These are phyloP conservation scores for Plebejus argus DNA, from an alignment of 2,888 invertebrate genomes.

Conservation along the genomic window DNA sequence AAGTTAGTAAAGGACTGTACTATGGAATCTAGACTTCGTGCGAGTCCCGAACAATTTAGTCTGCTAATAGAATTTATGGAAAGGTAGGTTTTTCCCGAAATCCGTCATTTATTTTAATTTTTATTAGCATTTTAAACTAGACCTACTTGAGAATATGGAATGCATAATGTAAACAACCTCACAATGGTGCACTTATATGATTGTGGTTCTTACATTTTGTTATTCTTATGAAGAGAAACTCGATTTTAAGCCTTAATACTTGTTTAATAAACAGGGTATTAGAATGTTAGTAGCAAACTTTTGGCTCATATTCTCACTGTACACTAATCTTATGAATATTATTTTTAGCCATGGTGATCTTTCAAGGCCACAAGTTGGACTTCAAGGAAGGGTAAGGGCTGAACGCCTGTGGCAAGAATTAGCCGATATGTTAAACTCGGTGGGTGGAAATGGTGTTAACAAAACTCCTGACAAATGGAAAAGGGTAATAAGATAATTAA, in stretches of 20 bases:
- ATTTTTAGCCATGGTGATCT: conserved; percentile 38
- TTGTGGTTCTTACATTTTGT: background rate
- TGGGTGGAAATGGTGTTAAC: conserved; percentile 37
- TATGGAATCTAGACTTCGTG: no score
- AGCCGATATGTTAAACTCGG: conserved; percentile 35
- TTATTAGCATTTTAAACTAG: background rate
- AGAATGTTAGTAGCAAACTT: conserved; percentile 5
- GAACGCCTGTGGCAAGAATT: conserved; percentile 39
- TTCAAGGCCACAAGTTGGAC: conserved; percentile 38
- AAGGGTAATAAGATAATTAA: conserved; percentile 33
- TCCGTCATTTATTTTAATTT: background rate
- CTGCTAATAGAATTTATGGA: background rate
- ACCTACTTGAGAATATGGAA: conserved; percentile 4
- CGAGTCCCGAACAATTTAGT: no score
- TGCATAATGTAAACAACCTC: conserved; percentile 5
- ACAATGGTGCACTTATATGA: background rate
- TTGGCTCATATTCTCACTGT: background rate
- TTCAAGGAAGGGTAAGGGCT: conserved; percentile 37
- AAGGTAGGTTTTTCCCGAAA: conserved; percentile 6
- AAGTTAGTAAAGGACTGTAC: no score
- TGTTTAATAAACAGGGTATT: background rate
- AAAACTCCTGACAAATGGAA: conserved; percentile 35
- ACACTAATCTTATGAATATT: conserved; percentile 1
- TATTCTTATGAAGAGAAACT: background rate
- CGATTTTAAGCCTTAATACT: no score